Conservation (phyloP, 2,113 vertebrate species). For the Pelmatolapia mariae region DNA sequence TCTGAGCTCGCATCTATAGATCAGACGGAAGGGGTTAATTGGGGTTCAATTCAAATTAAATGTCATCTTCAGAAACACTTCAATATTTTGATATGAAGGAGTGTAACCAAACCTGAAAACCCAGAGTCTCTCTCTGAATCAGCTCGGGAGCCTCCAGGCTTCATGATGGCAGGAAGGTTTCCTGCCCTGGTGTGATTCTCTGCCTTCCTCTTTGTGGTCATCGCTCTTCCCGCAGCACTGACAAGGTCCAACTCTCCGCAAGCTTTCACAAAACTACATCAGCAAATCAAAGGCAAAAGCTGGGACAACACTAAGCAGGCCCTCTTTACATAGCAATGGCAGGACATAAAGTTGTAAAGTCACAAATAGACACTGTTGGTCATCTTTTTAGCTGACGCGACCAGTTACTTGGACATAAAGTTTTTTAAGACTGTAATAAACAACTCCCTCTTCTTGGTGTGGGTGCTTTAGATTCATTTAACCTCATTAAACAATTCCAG, state of each 20-base stretch:
- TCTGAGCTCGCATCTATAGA: slow-evolving; percentile 83
- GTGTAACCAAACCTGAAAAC: slow-evolving; percentile 80
- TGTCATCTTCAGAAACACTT: neutral
- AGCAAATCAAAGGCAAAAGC: neutral
- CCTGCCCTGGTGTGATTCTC: slow-evolving; percentile 28
- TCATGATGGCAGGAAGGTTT: slow-evolving; percentile 38
- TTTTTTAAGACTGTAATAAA: neutral
- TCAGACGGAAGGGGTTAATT: neutral
- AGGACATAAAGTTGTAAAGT: neutral
- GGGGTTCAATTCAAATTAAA: neutral
- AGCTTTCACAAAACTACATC: neutral
- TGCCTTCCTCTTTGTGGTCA: slow-evolving; percentile 62
- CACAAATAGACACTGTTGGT: neutral
- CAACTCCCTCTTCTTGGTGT: neutral
- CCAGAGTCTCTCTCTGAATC: slow-evolving; percentile 90
- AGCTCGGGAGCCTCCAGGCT: slow-evolving; percentile 10
- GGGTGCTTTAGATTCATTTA: neutral
- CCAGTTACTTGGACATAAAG: neutral
- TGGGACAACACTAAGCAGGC: neutral
- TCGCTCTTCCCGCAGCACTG: slow-evolving; percentile 1
- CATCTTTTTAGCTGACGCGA: neutral
- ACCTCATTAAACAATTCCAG: neutral
- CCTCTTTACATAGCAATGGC: neutral
- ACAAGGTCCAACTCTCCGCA: neutral
- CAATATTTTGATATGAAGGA: neutral